These are phyloP conservation scores for Catocala nupta DNA, from an alignment of 2,888 invertebrate genomes.

Conservation along the genomic window DNA sequence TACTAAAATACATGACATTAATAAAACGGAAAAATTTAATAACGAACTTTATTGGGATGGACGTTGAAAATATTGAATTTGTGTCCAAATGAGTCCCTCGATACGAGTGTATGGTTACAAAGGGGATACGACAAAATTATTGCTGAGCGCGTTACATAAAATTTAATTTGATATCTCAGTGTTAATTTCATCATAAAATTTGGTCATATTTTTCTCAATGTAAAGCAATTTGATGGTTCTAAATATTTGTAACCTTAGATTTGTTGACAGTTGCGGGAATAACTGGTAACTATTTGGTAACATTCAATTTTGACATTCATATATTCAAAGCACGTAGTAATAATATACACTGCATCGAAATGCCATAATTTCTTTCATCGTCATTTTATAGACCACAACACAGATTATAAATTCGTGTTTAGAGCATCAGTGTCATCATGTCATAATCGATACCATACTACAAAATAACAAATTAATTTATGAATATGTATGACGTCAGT, in stretches of 20 bases:
- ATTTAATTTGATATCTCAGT: slow-evolving; percentile 52
- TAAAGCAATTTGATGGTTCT: slow-evolving; percentile 7
- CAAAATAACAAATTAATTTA: too few relatives aligned
- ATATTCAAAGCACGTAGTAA: too few relatives aligned
- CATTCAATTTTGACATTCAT: too few relatives aligned
- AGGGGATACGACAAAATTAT: slow-evolving; percentile 54
- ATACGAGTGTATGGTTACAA: slow-evolving; percentile 59
- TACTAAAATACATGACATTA: slow-evolving; percentile 26
- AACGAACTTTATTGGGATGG: slow-evolving; percentile 49
- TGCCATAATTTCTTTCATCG: too few relatives aligned
- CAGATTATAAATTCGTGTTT: too few relatives aligned
- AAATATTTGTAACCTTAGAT: slow-evolving; percentile 15
- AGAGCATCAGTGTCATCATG: too few relatives aligned
- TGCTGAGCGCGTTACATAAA: slow-evolving; percentile 39
- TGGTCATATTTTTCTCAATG: slow-evolving; percentile 19
- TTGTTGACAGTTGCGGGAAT: slow-evolving; percentile 9
- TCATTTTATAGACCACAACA: too few relatives aligned
- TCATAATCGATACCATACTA: too few relatives aligned
- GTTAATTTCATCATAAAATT: slow-evolving; percentile 41
- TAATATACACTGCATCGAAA: too few relatives aligned
- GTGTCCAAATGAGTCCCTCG: slow-evolving; percentile 53
- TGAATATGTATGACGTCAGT: too few relatives aligned
- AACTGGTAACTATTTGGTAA: not conserved
- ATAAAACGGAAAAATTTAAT: slow-evolving; percentile 55
- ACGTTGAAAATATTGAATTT: slow-evolving; percentile 62